phyloP scores from a whole-genome alignment of 2,888 invertebrate genomes.

The Ischnus inquisitorius region DNA sequence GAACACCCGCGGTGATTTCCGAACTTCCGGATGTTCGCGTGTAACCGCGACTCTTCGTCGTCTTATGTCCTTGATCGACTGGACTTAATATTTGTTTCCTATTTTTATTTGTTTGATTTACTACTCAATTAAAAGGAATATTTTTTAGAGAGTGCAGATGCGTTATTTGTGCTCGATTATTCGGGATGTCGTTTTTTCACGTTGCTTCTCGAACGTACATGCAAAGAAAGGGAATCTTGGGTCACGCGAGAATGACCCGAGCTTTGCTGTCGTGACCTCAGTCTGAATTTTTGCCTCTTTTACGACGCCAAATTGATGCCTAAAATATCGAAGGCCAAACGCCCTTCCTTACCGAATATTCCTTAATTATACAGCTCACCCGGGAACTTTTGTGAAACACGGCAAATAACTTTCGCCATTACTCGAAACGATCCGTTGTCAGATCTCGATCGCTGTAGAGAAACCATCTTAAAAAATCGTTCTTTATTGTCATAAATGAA shows the following conservation, averaged over 20 bases:
- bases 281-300: conserved; percentile 6
- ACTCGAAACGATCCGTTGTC: neutral
- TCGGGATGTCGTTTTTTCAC: too few species aligned
- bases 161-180: too few species aligned
- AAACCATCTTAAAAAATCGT: too few species aligned
- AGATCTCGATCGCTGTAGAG: neutral
- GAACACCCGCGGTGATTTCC: conserved; percentile 56
- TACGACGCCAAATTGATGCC: conserved; percentile 32
- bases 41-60: neutral
- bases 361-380: conserved; percentile 34
- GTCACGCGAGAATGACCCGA: conserved; percentile 3
- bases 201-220: too few species aligned
- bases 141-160: too few species aligned
- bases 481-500: too few species aligned
- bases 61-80: neutral
- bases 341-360: conserved; percentile 1
- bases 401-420: neutral
- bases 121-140: too few species aligned
- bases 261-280: conserved; percentile 21
- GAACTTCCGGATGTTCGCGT: conserved; percentile 31
- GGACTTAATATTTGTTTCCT: too few species aligned
- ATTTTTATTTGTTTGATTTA: too few species aligned
- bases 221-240: neutral
- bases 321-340: conserved; percentile 9
- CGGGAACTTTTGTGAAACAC: neutral